Conservation (phyloP, 2,888 invertebrate genomes). For the Leptopilina drosophilae region DNA sequence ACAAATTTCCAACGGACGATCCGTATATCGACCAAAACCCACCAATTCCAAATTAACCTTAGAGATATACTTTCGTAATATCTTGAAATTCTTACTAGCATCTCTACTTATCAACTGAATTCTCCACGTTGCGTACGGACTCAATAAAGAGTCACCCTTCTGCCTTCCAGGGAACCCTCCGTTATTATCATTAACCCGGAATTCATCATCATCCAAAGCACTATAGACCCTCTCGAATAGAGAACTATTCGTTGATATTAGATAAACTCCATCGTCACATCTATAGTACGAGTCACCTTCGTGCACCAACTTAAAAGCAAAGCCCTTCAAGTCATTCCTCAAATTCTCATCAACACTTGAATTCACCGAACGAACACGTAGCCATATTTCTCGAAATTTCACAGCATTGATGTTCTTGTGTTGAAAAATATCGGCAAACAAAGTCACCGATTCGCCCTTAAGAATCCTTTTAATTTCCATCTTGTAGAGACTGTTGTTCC, state of each 20-base stretch:
- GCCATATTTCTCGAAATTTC: not conserved
- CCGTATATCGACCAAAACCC: not conserved
- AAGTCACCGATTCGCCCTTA: not conserved
- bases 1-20: not conserved
- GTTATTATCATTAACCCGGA: not conserved
- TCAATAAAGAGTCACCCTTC: not conserved
- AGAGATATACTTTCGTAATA: not conserved
- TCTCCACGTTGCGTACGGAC: not conserved
- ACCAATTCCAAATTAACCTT: not conserved
- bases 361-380: not conserved
- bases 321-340: not conserved
- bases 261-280: not conserved
- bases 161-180: not conserved
- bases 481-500: not conserved
- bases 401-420: not conserved
- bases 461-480: not conserved
- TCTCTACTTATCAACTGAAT: not conserved
- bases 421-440: not conserved
- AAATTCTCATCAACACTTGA: not conserved
- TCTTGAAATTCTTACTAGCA: not conserved
- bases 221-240: not conserved
- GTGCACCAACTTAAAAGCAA: not conserved
- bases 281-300: not conserved
- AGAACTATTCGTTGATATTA: not conserved
- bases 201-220: not conserved